phyloP scores from a whole-genome alignment of 2,797 vertebrate species.

The Pantherophis alleghaniensis region DNA sequence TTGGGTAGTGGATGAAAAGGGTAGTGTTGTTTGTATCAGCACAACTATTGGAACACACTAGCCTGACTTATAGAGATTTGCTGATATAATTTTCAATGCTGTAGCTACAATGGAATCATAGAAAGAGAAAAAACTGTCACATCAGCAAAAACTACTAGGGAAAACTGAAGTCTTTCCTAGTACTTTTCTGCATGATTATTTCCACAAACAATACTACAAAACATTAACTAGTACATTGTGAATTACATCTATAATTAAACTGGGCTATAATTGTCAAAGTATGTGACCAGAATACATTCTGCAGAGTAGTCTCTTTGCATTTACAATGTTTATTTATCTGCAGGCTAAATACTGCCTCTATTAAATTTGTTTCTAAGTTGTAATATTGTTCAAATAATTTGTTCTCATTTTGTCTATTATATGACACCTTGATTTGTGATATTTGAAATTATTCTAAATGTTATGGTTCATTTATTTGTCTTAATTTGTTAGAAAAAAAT shows the following conservation, averaged over 20 bases:
- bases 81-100: not conserved
- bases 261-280: not conserved
- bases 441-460: not conserved
- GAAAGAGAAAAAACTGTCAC: not conserved
- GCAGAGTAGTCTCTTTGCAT: not conserved
- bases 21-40: not conserved
- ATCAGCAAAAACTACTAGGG: not conserved
- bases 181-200: not conserved
- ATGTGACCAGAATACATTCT: conserved; percentile 25
- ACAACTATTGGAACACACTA: not conserved
- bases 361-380: not conserved
- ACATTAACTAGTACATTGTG: conserved; percentile 6
- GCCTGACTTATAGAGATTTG: not conserved
- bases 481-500: not conserved
- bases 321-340: conserved; percentile 9
- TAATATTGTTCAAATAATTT: not conserved
- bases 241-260: conserved; percentile 20
- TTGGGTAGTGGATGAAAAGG: not conserved
- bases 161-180: not conserved
- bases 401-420: not conserved
- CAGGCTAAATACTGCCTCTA: not conserved
- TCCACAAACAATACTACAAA: not conserved
- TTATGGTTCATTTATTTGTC: not conserved
- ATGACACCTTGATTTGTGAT: not conserved
- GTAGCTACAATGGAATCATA: not conserved